phyloP scores from a whole-genome alignment of 1,140 invertebrate species.

The Orchestia grillus region DNA sequence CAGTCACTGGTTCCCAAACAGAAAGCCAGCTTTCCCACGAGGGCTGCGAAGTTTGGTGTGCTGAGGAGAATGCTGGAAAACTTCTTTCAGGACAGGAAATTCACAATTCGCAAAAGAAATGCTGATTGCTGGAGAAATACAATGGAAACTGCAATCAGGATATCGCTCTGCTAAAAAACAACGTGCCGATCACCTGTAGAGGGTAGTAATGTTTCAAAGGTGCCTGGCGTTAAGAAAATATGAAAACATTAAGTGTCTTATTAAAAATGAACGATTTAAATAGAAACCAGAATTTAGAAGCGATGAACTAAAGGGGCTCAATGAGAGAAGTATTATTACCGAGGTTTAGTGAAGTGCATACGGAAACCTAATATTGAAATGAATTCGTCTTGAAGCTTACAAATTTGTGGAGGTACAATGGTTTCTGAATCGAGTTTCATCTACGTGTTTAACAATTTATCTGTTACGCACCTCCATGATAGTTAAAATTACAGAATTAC shows the following conservation, averaged over 20 bases:
- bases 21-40: background rate
- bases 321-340: no score
- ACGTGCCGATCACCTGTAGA: background rate
- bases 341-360: background rate
- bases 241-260: background rate
- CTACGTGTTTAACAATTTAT: background rate
- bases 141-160: background rate
- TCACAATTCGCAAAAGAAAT: no score
- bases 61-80: background rate
- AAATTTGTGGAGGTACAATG: background rate
- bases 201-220: background rate
- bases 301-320: background rate
- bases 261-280: background rate
- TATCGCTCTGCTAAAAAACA: background rate
- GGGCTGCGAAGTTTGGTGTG: background rate
- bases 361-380: background rate
- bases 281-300: background rate
- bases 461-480: background rate
- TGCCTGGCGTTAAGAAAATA: background rate
- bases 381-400: background rate
- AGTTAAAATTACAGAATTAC: background rate
- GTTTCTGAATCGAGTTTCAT: background rate
- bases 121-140: background rate
- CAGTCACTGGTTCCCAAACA: background rate
- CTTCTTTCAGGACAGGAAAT: background rate